Evolutionary conservation across 2,888 invertebrate species (phyloP), one percentile per base, ranked within the genome.

Genomic region (Reticulitermes lucifugus): DNA sequence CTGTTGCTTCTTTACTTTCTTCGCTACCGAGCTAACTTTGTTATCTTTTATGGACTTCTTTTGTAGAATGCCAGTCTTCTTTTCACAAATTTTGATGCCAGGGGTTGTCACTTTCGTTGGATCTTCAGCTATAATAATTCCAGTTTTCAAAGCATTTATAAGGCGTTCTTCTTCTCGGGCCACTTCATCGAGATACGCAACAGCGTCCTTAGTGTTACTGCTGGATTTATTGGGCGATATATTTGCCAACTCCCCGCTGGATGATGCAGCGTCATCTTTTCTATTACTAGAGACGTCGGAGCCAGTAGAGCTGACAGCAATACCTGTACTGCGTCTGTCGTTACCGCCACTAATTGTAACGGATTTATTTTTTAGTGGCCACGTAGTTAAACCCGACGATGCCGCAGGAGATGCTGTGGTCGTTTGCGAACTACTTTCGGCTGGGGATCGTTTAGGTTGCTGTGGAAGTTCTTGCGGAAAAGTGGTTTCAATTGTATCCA

Each of bases 101-200:
- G 73, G 35, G 25, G 83, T 25, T 51, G 70, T 84, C 29, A 60
- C 35, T 41, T 82, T 73, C 90, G 89, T 85, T 0, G 90, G 89
- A 85, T 93, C 93, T 87, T 93, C 93, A 85, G 91, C 92, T 77
- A 94, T 92, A 7, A 94, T 91, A 51, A 93, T 93, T 22, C 96
- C 96, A 46, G 96, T 96, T 89, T 96, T 95, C 86, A 96, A 91
- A 18, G 96, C 96, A 88, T 96, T 94, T 88, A 96, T 94, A 87
- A 96, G 92, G 83, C 95, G 92, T 90, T 96, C 96, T 89, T 96
- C 96, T 89, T 96, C 96, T 51, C 95, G 92, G n/a, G 96, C 96
- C 10, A 96, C 96, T 90, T 96, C 95, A 87, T 95, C 93, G 85
- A 94, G 91, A 90, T 87, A 87, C 41, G 85, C 85, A 35, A 79